A percentile compares a stretch with the other conserved stretches of the same genome.
phyloP scores from a whole-genome alignment of 1,140 invertebrate species.

The Drosophila sp. region DNA sequence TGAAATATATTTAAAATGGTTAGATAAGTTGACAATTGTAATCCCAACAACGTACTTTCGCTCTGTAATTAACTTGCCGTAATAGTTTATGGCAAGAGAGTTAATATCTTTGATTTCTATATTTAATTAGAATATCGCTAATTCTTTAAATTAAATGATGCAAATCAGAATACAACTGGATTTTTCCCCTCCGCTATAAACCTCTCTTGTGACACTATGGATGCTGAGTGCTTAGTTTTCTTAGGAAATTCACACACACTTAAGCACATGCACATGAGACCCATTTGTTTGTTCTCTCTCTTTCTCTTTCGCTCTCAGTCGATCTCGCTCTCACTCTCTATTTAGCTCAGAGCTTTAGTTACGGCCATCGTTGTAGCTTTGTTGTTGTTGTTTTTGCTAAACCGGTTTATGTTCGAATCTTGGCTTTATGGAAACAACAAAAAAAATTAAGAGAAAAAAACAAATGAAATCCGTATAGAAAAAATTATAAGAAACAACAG shows the following conservation, averaged over 20 bases:
- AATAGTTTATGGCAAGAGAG: neutral
- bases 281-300: constrained; percentile 19
- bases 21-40: no score
- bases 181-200: neutral
- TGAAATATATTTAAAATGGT: no score
- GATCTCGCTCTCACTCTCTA: constrained; percentile 46
- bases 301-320: constrained; percentile 31
- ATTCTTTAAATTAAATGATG: neutral
- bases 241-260: constrained; percentile 59
- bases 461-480: constrained; percentile 46
- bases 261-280: neutral
- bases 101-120: neutral
- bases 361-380: constrained; percentile 44
- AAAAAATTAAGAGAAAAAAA: constrained; percentile 28
- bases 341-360: constrained; percentile 51
- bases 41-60: constrained; percentile 4
- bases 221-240: constrained; percentile 51
- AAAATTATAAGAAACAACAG: constrained; percentile 34
- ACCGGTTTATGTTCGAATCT: constrained; percentile 51
- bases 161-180: neutral
- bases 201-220: constrained; percentile 18
- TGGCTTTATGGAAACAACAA: constrained; percentile 32
- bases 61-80: neutral
- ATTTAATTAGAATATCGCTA: neutral
- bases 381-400: constrained; percentile 41